phyloP scores from a whole-genome alignment of 2,888 invertebrate genomes.

The Tiphia femorata region DNA sequence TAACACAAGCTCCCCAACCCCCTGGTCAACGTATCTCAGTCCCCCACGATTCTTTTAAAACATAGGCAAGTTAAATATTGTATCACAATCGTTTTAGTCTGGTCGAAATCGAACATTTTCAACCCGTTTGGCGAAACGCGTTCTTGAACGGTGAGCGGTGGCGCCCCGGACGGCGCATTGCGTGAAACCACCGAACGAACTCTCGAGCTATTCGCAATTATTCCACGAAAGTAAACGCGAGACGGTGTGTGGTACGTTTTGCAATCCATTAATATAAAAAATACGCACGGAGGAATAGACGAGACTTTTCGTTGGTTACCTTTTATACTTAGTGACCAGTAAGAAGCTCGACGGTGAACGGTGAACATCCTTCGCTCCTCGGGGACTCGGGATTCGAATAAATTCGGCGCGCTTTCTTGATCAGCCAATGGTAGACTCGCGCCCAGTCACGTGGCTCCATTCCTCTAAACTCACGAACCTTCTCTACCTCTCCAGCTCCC shows the following conservation, averaged over 20 bases:
- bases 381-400: not conserved
- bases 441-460: not conserved
- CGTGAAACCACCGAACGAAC: constrained; percentile 27
- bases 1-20: no score
- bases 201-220: constrained; percentile 35
- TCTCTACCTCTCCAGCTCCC: not conserved
- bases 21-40: constrained; percentile 41
- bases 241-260: constrained; percentile 21
- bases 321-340: constrained; percentile 30
- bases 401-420: not conserved
- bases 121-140: constrained; percentile 61
- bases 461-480: not conserved
- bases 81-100: constrained; percentile 69
- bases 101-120: constrained; percentile 67
- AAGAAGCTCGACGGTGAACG: constrained; percentile 40
- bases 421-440: no score
- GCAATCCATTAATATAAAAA: constrained; percentile 38
- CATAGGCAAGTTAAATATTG: constrained; percentile 69
- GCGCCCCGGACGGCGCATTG: constrained; percentile 13
- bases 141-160: constrained; percentile 19
- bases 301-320: constrained; percentile 47
- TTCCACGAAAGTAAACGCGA: constrained; percentile 39
- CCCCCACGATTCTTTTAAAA: constrained; percentile 48
- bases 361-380: constrained; percentile 1
- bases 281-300: constrained; percentile 43